Percentiles rank a stretch among this genome's conserved stretches.
Conservation (phyloP, 2,797 vertebrate species). For the Urocyon cinereoargenteus region DNA sequence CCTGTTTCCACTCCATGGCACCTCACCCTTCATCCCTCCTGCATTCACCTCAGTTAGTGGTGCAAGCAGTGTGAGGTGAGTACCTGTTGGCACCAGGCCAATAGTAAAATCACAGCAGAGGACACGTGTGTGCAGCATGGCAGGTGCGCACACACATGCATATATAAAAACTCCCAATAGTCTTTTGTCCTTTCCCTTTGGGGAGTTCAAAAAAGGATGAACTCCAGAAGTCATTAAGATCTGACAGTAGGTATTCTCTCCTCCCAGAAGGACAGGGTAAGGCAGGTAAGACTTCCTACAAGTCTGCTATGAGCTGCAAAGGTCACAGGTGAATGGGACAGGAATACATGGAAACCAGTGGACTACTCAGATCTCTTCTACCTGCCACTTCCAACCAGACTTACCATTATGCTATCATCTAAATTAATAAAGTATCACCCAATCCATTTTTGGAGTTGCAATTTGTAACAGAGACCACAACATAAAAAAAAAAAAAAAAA, state of each 20-base stretch:
- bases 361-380: not conserved
- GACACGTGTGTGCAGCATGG: fast-evolving
- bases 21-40: not conserved
- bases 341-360: not conserved
- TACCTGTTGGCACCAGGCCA: not conserved
- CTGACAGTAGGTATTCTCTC: not conserved
- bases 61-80: too few species aligned
- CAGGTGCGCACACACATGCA: not conserved
- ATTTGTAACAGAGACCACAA: not conserved
- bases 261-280: not conserved
- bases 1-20: not conserved
- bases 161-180: not conserved
- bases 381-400: not conserved
- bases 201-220: not conserved
- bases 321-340: not conserved
- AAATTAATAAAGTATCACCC: not conserved
- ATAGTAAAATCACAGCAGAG: not conserved
- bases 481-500: not conserved
- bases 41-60: not conserved
- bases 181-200: not conserved
- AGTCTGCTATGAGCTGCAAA: not conserved
- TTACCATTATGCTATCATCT: not conserved
- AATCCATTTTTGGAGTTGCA: not conserved
- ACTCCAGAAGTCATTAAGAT: not conserved
- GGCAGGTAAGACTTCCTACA: not conserved